phyloP scores from a whole-genome alignment of 1,140 invertebrate genomes.

The Psix sp. region DNA sequence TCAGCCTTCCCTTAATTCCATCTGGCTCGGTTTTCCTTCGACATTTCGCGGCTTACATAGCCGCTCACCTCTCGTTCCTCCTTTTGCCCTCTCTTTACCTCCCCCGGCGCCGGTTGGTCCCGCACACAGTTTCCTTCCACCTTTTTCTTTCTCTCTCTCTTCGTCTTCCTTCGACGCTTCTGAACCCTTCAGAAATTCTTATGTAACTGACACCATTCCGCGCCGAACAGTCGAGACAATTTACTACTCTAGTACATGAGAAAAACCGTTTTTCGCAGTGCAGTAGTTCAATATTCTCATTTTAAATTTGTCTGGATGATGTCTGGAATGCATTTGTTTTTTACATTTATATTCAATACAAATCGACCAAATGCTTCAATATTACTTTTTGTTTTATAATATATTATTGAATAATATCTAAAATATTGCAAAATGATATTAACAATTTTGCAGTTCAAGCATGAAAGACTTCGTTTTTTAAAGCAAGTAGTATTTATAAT shows the following conservation, averaged over 20 bases:
- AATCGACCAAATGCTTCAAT: too few relatives aligned
- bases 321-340: too few relatives aligned
- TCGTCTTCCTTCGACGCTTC: constrained; percentile 67
- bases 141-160: constrained; percentile 48
- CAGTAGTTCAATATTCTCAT: constrained; percentile 13
- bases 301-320: too few relatives aligned
- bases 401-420: too few relatives aligned
- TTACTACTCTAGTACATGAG: constrained; percentile 59
- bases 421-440: too few relatives aligned
- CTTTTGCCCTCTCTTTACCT: constrained; percentile 30
- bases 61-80: constrained; percentile 50
- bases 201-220: constrained; percentile 76
- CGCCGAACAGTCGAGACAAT: constrained; percentile 69
- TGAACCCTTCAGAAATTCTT: constrained; percentile 72
- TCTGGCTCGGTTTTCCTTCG: constrained; percentile 47
- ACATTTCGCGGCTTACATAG: constrained; percentile 39
- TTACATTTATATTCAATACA: too few relatives aligned
- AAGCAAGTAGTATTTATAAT: neutral
- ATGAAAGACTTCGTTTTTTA: too few relatives aligned
- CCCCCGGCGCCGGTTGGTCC: constrained; percentile 6
- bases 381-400: too few relatives aligned
- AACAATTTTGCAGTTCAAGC: too few relatives aligned
- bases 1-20: constrained; percentile 60
- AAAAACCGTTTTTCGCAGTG: constrained; percentile 44
- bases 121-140: constrained; percentile 46